These are phyloP conservation scores for Coccyzus lansbergi DNA, from an alignment of 2,797 vertebrate genomes.

Conservation along the genomic window DNA sequence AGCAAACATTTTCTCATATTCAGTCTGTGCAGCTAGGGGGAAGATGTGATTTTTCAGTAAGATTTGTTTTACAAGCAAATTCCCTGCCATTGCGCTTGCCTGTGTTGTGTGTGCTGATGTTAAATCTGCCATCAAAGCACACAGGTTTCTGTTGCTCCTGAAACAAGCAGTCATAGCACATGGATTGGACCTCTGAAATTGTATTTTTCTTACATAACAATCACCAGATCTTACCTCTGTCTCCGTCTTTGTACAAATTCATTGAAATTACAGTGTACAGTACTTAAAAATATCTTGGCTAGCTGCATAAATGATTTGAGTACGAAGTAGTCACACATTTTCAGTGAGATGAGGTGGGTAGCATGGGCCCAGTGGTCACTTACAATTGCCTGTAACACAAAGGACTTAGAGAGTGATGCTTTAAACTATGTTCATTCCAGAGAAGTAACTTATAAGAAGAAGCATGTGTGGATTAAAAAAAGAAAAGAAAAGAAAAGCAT, in stretches of 20 bases:
- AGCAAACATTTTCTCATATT: neutral
- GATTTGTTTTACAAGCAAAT: neutral
- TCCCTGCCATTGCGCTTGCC: neutral
- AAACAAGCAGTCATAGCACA: neutral
- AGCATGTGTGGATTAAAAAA: neutral
- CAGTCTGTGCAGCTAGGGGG: fast-evolving
- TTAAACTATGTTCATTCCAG: neutral
- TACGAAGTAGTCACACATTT: neutral
- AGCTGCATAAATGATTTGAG: neutral
- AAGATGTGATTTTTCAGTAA: neutral
- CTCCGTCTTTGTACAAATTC: neutral
- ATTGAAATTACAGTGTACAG: neutral
- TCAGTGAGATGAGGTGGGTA: neutral
- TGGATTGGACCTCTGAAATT: neutral
- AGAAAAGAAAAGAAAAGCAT: neutral
- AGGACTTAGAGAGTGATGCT: neutral
- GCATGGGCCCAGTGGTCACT: fast-evolving
- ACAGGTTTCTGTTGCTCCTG: neutral
- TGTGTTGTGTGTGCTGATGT: neutral
- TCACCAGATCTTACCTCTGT: neutral
- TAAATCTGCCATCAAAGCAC: neutral
- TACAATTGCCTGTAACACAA: neutral
- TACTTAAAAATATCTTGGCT: neutral
- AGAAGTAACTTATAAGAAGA: neutral
- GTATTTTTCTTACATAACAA: neutral